Conservation (phyloP, 64 coral and sea anemone species). For the Montipora efflorescens region DNA sequence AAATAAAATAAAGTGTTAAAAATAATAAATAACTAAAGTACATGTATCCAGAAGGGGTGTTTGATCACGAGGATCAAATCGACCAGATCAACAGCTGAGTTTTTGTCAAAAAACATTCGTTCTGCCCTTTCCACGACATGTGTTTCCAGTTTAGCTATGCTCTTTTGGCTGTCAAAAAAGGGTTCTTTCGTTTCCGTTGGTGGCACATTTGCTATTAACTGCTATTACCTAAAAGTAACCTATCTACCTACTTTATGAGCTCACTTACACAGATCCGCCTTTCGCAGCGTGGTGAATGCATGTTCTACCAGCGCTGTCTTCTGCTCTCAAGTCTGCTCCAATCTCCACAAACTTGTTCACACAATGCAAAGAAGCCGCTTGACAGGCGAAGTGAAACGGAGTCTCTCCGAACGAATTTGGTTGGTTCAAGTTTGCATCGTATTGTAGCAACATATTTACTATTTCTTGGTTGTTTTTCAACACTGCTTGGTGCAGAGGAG, state of each 20-base stretch:
- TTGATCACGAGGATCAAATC: too few species aligned
- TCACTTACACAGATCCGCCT: constrained; percentile 92
- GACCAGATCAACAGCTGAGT: too few species aligned
- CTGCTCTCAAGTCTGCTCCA: constrained; percentile 78
- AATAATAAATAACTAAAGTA: background rate
- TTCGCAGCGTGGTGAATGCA: constrained; percentile 90
- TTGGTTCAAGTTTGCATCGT: constrained; percentile 78
- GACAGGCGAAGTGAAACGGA: constrained; percentile 79
- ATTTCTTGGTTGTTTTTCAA: constrained; percentile 77
- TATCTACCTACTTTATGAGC: background rate
- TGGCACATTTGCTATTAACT: too few species aligned
- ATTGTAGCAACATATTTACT: constrained; percentile 58
- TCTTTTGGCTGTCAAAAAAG: too few species aligned
- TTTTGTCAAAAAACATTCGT: too few species aligned
- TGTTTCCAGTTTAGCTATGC: too few species aligned
- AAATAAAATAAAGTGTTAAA: background rate
- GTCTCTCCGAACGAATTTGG: constrained; percentile 87
- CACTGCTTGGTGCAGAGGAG: constrained; percentile 86
- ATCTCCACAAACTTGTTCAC: constrained; percentile 66
- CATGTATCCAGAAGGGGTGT: too few species aligned
- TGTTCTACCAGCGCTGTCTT: constrained; percentile 77
- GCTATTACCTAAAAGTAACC: too few species aligned
- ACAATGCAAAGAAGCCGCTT: constrained; percentile 70
- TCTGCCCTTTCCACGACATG: too few species aligned
- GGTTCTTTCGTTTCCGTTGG: too few species aligned